Conservation (phyloP, 2,888 invertebrate species). For the Drosophila hamatofila region DNA sequence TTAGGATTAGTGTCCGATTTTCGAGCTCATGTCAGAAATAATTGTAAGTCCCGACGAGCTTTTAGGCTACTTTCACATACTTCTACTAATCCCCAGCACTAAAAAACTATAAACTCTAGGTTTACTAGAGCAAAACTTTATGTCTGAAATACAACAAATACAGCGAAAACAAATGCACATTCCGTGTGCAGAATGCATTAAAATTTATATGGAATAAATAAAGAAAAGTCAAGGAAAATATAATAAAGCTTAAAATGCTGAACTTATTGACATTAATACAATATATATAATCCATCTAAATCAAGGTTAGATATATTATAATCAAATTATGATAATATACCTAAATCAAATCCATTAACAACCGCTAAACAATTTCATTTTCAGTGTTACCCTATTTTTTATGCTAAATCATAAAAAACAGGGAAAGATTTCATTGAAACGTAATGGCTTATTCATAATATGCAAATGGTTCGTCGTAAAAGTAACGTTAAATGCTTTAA, state of each 20-base stretch:
- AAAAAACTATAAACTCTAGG: conserved; percentile 10
- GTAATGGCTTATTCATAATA: conserved; percentile 62
- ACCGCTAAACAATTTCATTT: conserved; percentile 1
- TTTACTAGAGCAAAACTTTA: neutral
- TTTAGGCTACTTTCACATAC: conserved; percentile 2
- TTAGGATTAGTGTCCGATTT: conserved; percentile 30
- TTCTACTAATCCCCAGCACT: conserved; percentile 14
- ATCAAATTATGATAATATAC: conserved; percentile 5
- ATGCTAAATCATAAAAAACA: conserved; percentile 34
- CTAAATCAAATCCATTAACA: conserved; percentile 25
- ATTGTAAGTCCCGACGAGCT: conserved; percentile 1
- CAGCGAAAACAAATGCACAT: neutral
- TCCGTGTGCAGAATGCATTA: neutral
- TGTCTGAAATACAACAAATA: neutral
- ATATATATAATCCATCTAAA: neutral
- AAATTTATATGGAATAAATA: neutral
- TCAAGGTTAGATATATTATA: neutral
- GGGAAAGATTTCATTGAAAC: conserved; percentile 41
- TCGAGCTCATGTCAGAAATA: conserved; percentile 21
- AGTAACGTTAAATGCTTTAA: conserved; percentile 32
- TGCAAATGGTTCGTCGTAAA: conserved; percentile 60
- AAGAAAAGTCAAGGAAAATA: neutral
- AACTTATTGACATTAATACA: neutral
- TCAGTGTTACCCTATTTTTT: conserved; percentile 13
- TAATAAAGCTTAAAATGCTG: neutral